Conservation (phyloP, 1,140 invertebrate species). For the Drosophila parvula region DNA sequence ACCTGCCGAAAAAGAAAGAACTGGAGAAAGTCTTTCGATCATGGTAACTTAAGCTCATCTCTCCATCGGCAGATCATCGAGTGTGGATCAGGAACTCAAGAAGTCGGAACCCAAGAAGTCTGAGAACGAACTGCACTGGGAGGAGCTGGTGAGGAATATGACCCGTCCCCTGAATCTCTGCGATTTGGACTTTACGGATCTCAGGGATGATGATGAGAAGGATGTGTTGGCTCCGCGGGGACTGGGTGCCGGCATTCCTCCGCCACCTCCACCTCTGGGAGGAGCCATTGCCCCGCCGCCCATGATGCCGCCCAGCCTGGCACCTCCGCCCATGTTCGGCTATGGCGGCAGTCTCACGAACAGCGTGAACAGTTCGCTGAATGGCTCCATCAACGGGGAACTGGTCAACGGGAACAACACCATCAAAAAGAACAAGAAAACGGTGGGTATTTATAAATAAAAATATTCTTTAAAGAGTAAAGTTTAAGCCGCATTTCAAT, state of each 20-base stretch:
- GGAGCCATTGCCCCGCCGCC: slow-evolving; percentile 82
- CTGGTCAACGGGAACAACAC: slow-evolving; percentile 82
- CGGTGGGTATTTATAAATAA: slow-evolving; percentile 84
- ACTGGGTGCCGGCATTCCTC: slow-evolving; percentile 87
- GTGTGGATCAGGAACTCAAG: slow-evolving; percentile 86
- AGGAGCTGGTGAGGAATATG: slow-evolving; percentile 92
- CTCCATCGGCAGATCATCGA: slow-evolving; percentile 70
- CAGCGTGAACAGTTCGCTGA: slow-evolving; percentile 81
- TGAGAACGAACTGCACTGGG: slow-evolving; percentile 97
- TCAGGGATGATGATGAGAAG: slow-evolving; percentile 92
- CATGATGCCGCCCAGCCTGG: slow-evolving; percentile 80
- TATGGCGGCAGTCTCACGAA: slow-evolving; percentile 79
- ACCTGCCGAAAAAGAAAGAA: slow-evolving; percentile 16
- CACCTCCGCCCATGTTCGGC: slow-evolving; percentile 84
- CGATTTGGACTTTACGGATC: slow-evolving; percentile 98
- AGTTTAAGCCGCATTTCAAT: background rate
- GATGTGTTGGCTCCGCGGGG: slow-evolving; percentile 86
- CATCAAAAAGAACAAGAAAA: slow-evolving; percentile 96
- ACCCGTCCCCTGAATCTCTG: slow-evolving; percentile 94
- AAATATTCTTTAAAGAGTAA: background rate
- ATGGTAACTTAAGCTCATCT: slow-evolving; percentile 2
- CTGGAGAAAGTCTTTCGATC: slow-evolving; percentile 26
- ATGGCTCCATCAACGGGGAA: slow-evolving; percentile 82
- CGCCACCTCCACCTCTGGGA: slow-evolving; percentile 87
- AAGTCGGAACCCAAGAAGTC: slow-evolving; percentile 89